Percentiles rank a stretch among this genome's conserved stretches.
phyloP scores from a whole-genome alignment of 2,113 vertebrate genomes.

The Hiodon tergisus region DNA sequence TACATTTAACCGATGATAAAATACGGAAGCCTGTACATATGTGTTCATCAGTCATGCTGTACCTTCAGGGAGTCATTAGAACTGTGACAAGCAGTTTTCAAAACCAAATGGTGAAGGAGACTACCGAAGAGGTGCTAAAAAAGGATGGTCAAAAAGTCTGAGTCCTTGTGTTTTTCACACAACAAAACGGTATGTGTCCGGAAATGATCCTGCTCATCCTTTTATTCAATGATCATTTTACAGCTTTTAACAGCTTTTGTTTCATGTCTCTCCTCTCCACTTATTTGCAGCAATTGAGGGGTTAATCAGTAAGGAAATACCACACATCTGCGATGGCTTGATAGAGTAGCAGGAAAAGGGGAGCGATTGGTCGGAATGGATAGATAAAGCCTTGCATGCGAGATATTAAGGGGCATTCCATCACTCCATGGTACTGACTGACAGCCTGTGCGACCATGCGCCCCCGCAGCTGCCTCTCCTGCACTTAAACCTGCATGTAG shows the following conservation, averaged over 20 bases:
- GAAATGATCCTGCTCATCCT: background rate
- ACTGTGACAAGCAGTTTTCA: background rate
- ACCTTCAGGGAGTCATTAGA: constrained; percentile 13
- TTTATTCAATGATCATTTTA: constrained; percentile 34
- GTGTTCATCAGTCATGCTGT: background rate
- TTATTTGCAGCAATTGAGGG: constrained; percentile 73
- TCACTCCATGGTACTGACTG: constrained; percentile 15
- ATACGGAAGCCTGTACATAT: too few species aligned
- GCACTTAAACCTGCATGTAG: constrained; percentile 25
- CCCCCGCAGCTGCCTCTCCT: constrained; percentile 8
- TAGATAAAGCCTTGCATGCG: constrained; percentile 19
- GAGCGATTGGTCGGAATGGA: constrained; percentile 1
- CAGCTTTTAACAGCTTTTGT: constrained; percentile 55
- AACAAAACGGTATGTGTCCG: background rate
- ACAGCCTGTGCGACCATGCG: background rate
- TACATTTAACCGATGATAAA: too few species aligned
- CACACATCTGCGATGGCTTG: constrained; percentile 21
- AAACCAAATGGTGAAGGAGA: background rate
- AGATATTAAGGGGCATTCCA: constrained; percentile 5
- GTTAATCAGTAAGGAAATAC: constrained; percentile 71
- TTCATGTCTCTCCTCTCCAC: constrained; percentile 60
- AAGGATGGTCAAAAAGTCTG: too few species aligned
- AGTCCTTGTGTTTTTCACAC: background rate
- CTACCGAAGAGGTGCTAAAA: background rate
- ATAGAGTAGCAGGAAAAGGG: background rate